A percentile compares a stretch with the other conserved stretches of the same genome.
Evolutionary conservation across 2,888 invertebrate species (phyloP).

Genomic region (Drosophila colorata): DNA sequence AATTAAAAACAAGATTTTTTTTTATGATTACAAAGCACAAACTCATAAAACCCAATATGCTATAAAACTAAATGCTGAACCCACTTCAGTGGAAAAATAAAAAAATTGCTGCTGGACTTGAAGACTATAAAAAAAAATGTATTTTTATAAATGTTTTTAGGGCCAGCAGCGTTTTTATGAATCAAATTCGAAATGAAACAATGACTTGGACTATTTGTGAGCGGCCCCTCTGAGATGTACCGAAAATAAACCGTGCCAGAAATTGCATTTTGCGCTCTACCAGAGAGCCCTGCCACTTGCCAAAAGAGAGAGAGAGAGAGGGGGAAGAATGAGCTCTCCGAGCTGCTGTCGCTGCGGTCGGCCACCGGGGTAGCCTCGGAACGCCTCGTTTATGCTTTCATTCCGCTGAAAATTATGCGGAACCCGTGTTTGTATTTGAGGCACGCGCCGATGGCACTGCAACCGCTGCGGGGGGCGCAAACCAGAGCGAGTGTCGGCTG

Average conservation of each 20-base stretch:
- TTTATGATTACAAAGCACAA: conserved; percentile 25
- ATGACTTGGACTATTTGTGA: conserved; percentile 41
- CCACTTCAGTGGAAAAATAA: conserved; percentile 33
- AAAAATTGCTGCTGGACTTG: conserved; percentile 12
- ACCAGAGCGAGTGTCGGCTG: not conserved
- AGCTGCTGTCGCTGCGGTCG: conserved; percentile 38
- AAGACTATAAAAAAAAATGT: conserved; percentile 18
- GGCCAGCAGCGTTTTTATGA: conserved; percentile 45
- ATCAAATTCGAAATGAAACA: conserved; percentile 46
- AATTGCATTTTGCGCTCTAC: conserved; percentile 55
- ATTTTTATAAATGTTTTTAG: conserved; percentile 13
- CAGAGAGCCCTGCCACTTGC: conserved; percentile 15
- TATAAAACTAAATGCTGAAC: conserved; percentile 36
- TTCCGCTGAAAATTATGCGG: conserved; percentile 76
- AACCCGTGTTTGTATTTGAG: conserved; percentile 74
- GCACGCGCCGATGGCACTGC: conserved; percentile 67
- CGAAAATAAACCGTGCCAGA: conserved; percentile 70
- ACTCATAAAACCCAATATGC: conserved; percentile 50
- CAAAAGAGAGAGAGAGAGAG: not conserved
- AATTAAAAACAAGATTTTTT: conserved; percentile 12
- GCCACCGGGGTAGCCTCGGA: conserved; percentile 65
- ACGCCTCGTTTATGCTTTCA: conserved; percentile 77
- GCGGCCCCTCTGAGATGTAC: conserved; percentile 23
- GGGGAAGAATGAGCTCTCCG: not conserved
- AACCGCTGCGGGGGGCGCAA: conserved; percentile 17